Percentiles rank a stretch among this genome's conserved stretches.
phyloP scores from a whole-genome alignment of 1,140 invertebrate species.

The Coelopa frigida region DNA sequence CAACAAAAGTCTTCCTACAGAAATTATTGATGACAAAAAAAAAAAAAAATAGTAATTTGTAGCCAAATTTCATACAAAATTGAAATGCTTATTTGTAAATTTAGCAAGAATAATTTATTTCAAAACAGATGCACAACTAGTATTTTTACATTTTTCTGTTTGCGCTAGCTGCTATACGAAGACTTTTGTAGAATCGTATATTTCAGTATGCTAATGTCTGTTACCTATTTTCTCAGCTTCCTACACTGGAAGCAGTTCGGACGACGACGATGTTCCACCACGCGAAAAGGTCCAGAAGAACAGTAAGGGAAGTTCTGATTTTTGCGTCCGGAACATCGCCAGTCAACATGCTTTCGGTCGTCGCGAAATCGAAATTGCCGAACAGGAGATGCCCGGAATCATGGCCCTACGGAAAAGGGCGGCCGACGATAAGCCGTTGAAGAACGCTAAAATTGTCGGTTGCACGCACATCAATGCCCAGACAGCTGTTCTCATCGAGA shows the following conservation, averaged over 20 bases:
- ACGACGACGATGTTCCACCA: conserved; percentile 69
- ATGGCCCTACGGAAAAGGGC: conserved; percentile 88
- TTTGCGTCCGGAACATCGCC: conserved; percentile 85
- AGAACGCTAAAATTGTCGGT: conserved; percentile 92
- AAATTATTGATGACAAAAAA: too few species aligned
- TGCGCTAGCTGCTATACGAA: conserved; percentile 41
- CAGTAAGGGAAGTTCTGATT: conserved; percentile 71
- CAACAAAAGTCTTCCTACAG: too few species aligned
- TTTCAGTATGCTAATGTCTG: conserved; percentile 23
- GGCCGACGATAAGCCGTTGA: conserved; percentile 86
- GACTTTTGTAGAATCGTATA: conserved; percentile 25
- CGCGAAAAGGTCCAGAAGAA: conserved; percentile 78
- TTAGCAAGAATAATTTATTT: conserved; percentile 21
- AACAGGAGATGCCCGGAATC: conserved; percentile 96
- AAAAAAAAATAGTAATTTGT: too few species aligned
- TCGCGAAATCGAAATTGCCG: conserved; percentile 96
- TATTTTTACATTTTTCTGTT: too few species aligned
- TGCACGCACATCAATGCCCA: conserved; percentile 98
- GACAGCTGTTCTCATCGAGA: conserved; percentile 94
- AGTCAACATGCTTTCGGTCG: conserved; percentile 88
- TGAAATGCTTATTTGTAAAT: conserved; percentile 32
- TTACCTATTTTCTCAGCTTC: too few species aligned
- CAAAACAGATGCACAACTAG: too few species aligned
- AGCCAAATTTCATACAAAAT: conserved; percentile 43
- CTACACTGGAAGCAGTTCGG: conserved; percentile 81